phyloP scores from a whole-genome alignment of 2,888 invertebrate species.

The Pandemis heparana region DNA sequence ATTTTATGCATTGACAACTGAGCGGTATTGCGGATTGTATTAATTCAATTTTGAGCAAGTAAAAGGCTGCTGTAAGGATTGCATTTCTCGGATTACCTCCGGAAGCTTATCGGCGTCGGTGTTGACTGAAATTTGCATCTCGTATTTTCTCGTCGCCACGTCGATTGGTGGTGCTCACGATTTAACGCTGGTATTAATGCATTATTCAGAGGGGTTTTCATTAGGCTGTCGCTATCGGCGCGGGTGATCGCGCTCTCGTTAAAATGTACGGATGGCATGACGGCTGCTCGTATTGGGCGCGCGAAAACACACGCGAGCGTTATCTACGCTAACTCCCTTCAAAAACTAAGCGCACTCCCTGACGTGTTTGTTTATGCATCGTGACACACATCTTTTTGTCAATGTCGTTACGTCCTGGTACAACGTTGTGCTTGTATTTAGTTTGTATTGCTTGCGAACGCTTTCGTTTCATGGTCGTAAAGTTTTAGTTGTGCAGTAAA shows the following conservation, averaged over 20 bases:
- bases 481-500: constrained; percentile 49
- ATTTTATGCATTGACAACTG: constrained; percentile 59
- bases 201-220: constrained; percentile 85
- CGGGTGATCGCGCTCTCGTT: constrained; percentile 82
- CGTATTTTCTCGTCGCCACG: constrained; percentile 76
- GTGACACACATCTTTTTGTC: constrained; percentile 2
- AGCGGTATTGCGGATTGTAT: constrained; percentile 56
- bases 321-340: constrained; percentile 57
- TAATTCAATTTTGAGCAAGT: constrained; percentile 57
- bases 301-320: constrained; percentile 65
- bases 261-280: constrained; percentile 84
- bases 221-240: constrained; percentile 81
- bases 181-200: constrained; percentile 85
- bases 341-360: constrained; percentile 55
- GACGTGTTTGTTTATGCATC: constrained; percentile 50
- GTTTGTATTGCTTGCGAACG: constrained; percentile 45
- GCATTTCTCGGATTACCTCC: constrained; percentile 71
- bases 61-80: constrained; percentile 52
- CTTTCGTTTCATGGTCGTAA: constrained; percentile 47
- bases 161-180: constrained; percentile 82
- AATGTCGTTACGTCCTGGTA: constrained; percentile 9
- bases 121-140: constrained; percentile 82
- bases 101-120: constrained; percentile 76
- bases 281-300: constrained; percentile 76
- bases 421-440: constrained; percentile 46